Conservation (phyloP, 30 jellyfish, hydroid and myxozoan species). For the Hydractinia symbiolongicarpus region DNA sequence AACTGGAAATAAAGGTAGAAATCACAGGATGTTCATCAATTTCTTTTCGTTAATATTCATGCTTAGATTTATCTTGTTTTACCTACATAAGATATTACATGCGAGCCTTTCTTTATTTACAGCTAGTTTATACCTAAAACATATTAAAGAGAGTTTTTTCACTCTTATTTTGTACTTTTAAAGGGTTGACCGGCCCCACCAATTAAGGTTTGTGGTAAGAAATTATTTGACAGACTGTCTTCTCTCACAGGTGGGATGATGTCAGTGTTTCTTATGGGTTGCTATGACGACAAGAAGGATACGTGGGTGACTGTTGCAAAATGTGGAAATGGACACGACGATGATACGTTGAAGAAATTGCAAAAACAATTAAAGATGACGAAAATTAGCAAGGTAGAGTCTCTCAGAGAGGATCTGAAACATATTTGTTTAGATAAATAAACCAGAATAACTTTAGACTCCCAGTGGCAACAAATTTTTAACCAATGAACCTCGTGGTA, state of each 20-base stretch:
- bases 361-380: conserved; percentile 57
- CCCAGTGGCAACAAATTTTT: no score
- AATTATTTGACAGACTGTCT: neutral
- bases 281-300: conserved; percentile 47
- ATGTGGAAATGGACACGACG: conserved; percentile 95
- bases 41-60: no score
- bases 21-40: neutral
- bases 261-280: conserved; percentile 94
- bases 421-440: no score
- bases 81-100: no score
- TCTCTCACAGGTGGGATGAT: conserved; percentile 74
- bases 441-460: no score
- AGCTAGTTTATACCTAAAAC: no score
- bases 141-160: no score
- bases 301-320: conserved; percentile 90
- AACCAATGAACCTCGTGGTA: no score
- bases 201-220: neutral
- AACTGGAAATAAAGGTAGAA: conserved; percentile 81
- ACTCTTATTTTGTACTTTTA: no score
- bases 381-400: conserved; percentile 53
- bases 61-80: no score
- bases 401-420: neutral
- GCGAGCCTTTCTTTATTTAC: no score
- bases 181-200: no score
- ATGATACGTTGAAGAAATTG: conserved; percentile 47